Percentiles rank a stretch among this genome's conserved stretches.
Evolutionary conservation across 2,888 invertebrate genomes (phyloP).

Genomic region (Lithosia quadra): DNA sequence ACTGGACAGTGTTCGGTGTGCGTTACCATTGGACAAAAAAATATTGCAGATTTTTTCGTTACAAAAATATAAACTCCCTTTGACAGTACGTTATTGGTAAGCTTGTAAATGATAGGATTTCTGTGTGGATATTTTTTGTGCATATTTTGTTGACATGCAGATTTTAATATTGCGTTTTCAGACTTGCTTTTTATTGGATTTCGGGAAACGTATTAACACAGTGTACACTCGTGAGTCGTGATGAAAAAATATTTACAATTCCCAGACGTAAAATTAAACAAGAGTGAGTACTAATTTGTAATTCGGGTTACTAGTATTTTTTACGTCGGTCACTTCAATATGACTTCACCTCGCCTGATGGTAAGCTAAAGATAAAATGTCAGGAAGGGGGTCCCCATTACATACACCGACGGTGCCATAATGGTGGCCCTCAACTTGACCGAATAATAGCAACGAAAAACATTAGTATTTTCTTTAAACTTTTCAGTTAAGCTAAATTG

Average conservation of each 20-base stretch:
- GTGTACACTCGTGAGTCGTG: neutral
- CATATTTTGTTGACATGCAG: slow-evolving; percentile 14
- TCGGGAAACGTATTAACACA: neutral
- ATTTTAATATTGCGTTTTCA: slow-evolving; percentile 16
- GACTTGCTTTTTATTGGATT: slow-evolving; percentile 6
- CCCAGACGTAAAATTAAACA: neutral
- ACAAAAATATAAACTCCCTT: slow-evolving; percentile 24
- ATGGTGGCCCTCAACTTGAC: too few relatives aligned
- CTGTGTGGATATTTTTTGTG: slow-evolving; percentile 12
- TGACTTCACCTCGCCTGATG: too few relatives aligned
- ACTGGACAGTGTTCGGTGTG: slow-evolving; percentile 33
- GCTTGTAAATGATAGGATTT: slow-evolving; percentile 42
- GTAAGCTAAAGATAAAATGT: too few relatives aligned
- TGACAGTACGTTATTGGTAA: slow-evolving; percentile 25
- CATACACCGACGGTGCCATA: too few relatives aligned
- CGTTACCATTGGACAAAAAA: slow-evolving; percentile 38
- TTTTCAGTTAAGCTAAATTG: too few relatives aligned
- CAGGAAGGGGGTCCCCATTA: too few relatives aligned
- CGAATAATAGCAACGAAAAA: too few relatives aligned
- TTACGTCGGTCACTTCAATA: too few relatives aligned
- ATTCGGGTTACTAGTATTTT: too few relatives aligned
- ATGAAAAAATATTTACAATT: neutral
- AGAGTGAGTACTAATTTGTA: too few relatives aligned
- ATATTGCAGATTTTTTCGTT: slow-evolving; percentile 3
- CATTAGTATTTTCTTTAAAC: too few relatives aligned